Evolutionary conservation across 2,113 vertebrate species (phyloP).

Genomic region (Aphyosemion australe): DNA sequence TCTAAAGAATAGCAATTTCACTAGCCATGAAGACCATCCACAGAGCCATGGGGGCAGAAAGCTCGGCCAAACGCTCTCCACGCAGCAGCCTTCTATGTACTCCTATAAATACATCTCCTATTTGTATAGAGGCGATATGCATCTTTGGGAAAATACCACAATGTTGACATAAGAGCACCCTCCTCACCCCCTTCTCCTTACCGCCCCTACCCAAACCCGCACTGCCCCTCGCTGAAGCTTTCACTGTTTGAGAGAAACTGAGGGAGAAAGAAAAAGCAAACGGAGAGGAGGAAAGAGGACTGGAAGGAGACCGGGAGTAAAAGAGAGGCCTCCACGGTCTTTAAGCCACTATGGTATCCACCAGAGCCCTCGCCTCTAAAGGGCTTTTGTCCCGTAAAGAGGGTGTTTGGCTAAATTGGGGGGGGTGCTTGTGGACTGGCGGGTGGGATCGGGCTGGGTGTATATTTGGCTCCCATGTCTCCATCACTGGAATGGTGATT

Average conservation of each 20-base stretch:
- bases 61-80: slow-evolving; percentile 70
- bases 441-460: slow-evolving; percentile 70
- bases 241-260: slow-evolving; percentile 59
- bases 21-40: slow-evolving; percentile 74
- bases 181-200: slow-evolving; percentile 58
- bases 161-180: slow-evolving; percentile 80
- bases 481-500: slow-evolving; percentile 73
- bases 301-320: slow-evolving; percentile 67
- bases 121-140: slow-evolving; percentile 82
- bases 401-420: slow-evolving; percentile 78
- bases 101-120: slow-evolving; percentile 82
- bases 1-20: slow-evolving; percentile 82
- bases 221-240: slow-evolving; percentile 73
- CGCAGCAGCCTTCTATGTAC: slow-evolving; percentile 70
- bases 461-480: slow-evolving; percentile 78
- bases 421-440: slow-evolving; percentile 76
- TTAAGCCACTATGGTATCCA: slow-evolving; percentile 80
- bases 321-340: slow-evolving; percentile 79
- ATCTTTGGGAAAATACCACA: slow-evolving; percentile 85
- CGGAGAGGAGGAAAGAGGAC: slow-evolving; percentile 52
- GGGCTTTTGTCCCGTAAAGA: slow-evolving; percentile 77
- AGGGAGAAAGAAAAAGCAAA: slow-evolving; percentile 38
- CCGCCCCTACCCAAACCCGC: slow-evolving; percentile 49
- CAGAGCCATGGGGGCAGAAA: slow-evolving; percentile 72
- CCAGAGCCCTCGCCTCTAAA: slow-evolving; percentile 79